A percentile compares a stretch with the other conserved stretches of the same genome.
phyloP scores from a whole-genome alignment of 2,797 vertebrate species.

The Halcyon leucocephala region DNA sequence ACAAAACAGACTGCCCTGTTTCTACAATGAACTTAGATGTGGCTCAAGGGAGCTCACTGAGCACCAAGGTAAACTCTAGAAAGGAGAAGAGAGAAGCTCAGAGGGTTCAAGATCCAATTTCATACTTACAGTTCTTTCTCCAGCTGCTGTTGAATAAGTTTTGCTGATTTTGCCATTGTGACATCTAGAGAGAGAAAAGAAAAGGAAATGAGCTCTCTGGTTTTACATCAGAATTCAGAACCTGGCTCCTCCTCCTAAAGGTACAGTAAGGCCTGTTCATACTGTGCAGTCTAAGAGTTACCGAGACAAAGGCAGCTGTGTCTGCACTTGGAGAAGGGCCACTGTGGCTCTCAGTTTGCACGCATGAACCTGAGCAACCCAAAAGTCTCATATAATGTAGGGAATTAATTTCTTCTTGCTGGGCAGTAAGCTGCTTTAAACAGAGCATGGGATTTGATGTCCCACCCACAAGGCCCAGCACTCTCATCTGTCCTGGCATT shows the following conservation, averaged over 20 bases:
- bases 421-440: neutral
- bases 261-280: neutral
- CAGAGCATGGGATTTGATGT: neutral
- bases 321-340: neutral
- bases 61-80: neutral
- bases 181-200: constrained; percentile 83
- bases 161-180: constrained; percentile 96
- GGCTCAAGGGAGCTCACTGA: neutral
- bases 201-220: neutral
- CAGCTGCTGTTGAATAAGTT: constrained; percentile 96
- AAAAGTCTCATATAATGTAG: neutral
- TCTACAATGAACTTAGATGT: neutral
- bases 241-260: neutral
- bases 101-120: neutral
- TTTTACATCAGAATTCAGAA: neutral
- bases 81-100: neutral
- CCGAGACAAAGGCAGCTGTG: neutral
- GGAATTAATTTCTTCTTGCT: neutral
- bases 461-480: neutral
- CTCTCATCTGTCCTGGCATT: neutral
- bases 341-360: neutral
- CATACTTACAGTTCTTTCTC: constrained; percentile 98
- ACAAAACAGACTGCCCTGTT: neutral
- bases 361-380: neutral
- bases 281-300: neutral